These are phyloP conservation scores for Sprattus sprattus DNA, from an alignment of 2,113 vertebrate species.

Conservation along the genomic window DNA sequence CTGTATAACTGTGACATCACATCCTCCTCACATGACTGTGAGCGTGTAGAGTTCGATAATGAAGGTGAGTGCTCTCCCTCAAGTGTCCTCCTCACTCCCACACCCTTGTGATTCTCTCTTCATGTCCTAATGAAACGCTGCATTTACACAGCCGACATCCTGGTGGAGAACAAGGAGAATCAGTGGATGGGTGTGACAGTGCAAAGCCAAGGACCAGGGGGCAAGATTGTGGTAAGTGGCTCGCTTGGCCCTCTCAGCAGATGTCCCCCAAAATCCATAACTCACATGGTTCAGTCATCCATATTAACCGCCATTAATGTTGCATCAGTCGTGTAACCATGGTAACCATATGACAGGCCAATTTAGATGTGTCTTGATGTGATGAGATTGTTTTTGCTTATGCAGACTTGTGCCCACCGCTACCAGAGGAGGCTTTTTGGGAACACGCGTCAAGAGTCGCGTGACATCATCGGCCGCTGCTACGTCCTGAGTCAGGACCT, in stretches of 20 bases:
- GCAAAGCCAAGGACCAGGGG: constrained; percentile 93
- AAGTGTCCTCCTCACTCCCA: neutral
- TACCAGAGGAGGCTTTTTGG: constrained; percentile 84
- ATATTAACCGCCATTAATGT: no score
- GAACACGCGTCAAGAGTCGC: constrained; percentile 72
- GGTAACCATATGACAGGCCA: neutral
- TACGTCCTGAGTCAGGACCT: constrained; percentile 90
- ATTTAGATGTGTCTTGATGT: neutral
- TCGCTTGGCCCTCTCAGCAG: neutral
- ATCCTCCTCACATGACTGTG: constrained; percentile 61
- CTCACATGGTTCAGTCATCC: neutral
- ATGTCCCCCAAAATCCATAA: neutral
- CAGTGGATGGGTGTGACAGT: constrained; percentile 99
- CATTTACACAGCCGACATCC: constrained; percentile 32
- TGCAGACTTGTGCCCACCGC: constrained; percentile 92
- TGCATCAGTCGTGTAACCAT: no score
- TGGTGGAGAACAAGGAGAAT: constrained; percentile 88
- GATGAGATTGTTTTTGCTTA: neutral
- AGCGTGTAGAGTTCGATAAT: constrained; percentile 83
- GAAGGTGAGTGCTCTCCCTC: constrained; percentile 68
- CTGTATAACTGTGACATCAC: constrained; percentile 86
- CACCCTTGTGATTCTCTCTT: neutral
- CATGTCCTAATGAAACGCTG: neutral
- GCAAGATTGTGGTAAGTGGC: constrained; percentile 88
- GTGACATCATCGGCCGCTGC: constrained; percentile 91